phyloP scores from a whole-genome alignment of 2,888 invertebrate genomes.

The Adelphocoris suturalis region DNA sequence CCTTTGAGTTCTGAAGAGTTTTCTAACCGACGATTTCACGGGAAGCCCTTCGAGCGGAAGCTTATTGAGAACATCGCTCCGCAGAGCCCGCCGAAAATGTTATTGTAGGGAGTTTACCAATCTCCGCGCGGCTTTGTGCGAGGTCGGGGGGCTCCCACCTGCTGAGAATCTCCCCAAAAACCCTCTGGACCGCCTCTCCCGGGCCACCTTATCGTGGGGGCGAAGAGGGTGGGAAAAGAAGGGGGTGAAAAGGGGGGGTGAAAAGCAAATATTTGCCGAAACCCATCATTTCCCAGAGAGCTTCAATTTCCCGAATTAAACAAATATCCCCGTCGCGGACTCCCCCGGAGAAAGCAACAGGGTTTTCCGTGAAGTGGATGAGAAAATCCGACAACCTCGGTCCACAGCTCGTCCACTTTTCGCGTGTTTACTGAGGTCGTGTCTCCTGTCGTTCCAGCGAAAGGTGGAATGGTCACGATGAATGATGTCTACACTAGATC shows the following conservation, averaged over 20 bases:
- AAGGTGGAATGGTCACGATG: too few relatives aligned
- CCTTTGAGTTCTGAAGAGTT: conserved; percentile 1
- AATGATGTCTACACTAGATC: too few relatives aligned
- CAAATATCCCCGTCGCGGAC: neutral
- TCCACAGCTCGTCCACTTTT: too few relatives aligned
- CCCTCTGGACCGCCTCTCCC: neutral
- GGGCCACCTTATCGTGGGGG: too few relatives aligned
- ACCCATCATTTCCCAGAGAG: conserved; percentile 25
- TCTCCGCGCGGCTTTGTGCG: conserved; percentile 14
- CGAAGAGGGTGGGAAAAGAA: too few relatives aligned
- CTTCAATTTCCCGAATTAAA: conserved; percentile 36
- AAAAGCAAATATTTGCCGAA: neutral
- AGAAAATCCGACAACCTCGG: conserved; percentile 4
- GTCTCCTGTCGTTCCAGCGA: too few relatives aligned
- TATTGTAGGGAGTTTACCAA: conserved; percentile 42
- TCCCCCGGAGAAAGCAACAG: neutral
- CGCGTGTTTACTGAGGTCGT: too few relatives aligned
- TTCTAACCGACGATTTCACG: neutral
- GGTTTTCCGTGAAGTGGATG: neutral
- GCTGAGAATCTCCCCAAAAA: too few relatives aligned
- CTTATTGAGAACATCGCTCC: conserved; percentile 6
- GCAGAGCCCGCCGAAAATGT: neutral
- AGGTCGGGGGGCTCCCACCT: neutral
- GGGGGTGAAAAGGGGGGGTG: neutral
- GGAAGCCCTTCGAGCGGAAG: neutral